Base-by-base conservation (phyloP, 2,113 vertebrate genomes). In the Collichthys lucidus region DNA sequence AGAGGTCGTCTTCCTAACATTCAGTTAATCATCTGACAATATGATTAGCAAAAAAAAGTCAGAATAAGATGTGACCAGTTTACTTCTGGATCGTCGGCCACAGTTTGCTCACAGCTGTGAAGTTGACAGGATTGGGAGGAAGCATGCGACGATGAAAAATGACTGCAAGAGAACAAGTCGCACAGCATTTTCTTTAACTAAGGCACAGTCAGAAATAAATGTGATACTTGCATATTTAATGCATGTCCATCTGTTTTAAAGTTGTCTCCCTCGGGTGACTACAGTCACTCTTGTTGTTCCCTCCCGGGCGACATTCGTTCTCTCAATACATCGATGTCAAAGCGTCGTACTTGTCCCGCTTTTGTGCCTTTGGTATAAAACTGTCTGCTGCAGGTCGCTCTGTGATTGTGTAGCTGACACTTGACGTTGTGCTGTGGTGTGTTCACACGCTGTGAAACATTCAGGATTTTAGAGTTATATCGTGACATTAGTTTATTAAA, bases 191-290 rank as follows among this genome's bases (percentile, higher is more conserved):
- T 40, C 1, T 12, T 40, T 50, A 42, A 42, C n/a, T 7, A 4
- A 35, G 64, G 56, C n/a, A 29, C 1, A 9, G 50, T 26, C 46
- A 42, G 29, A 69, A 62, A 10, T 62, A 29, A 15, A 24, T 59
- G 14, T 77, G 44, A 44, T 31, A 10, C 2, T 65, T 64, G 24
- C 55, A 69, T 59, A 76, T 78, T 64, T 55, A 65, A 26, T 71
- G 44, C 17, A 66, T 55, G 47, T 71, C 47, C 61, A 40, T 70
- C 44, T 79, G 64, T 67, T 59, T 56, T 62, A 15, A 73, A 50
- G 22, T 55, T 26, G 22, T 42, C 44, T 42, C 22, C 55, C 46
- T 69, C 59, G 31, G 44, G n/a, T 74, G 20, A 59, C 17, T 26
- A 19, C 16, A n/a, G 5, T 10, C 5, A 50, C 44, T 47, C 1